Evolutionary conservation across 1,140 invertebrate species (phyloP).

Genomic region (Vollenhovia emeryi): DNA sequence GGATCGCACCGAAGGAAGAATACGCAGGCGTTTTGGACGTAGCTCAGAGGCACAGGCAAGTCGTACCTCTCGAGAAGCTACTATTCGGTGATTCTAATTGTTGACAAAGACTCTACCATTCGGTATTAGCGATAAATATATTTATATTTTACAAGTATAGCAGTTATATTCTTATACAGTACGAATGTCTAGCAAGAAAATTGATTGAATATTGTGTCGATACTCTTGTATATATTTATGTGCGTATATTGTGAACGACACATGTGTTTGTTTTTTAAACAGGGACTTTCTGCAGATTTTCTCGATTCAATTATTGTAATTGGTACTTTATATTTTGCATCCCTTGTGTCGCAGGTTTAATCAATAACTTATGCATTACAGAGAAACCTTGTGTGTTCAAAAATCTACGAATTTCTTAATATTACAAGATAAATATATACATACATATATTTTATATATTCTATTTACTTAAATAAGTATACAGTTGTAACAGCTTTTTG

Average conservation of each 20-base stretch:
- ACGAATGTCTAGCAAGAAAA: background rate
- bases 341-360: background rate
- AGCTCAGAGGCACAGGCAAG: slow-evolving; percentile 80
- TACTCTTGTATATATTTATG: background rate
- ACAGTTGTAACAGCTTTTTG: background rate
- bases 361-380: background rate
- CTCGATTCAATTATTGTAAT: background rate
- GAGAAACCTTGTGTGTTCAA: background rate
- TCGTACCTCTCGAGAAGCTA: slow-evolving; percentile 81
- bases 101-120: slow-evolving; percentile 68
- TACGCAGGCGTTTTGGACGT: slow-evolving; percentile 32
- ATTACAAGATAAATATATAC: background rate
- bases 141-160: slow-evolving; percentile 22
- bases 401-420: background rate
- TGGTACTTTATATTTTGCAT: slow-evolving; percentile 5
- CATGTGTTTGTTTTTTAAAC: slow-evolving; percentile 7
- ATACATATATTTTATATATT: slow-evolving; percentile 18
- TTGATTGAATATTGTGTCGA: slow-evolving; percentile 10
- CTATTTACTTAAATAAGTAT: slow-evolving; percentile 24
- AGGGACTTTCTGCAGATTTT: background rate
- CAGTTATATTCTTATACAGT: background rate
- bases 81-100: slow-evolving; percentile 80
- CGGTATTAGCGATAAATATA: slow-evolving; percentile 13
- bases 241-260: background rate
- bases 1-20: background rate